phyloP scores from a whole-genome alignment of 2,797 vertebrate genomes.

The Trachurus trachurus region DNA sequence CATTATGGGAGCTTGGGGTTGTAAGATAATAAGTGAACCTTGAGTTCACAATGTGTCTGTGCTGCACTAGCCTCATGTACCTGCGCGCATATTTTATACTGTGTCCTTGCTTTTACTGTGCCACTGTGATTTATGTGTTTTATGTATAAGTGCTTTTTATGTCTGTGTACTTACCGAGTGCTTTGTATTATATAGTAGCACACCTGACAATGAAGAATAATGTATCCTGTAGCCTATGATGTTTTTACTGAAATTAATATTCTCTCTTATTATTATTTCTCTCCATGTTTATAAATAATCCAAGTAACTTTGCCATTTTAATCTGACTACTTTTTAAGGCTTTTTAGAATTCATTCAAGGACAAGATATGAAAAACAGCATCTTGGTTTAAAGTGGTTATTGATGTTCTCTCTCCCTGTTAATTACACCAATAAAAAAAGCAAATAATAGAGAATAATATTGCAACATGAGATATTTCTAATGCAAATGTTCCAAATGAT shows the following conservation, averaged over 20 bases:
- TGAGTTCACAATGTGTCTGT: not conserved
- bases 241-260: not conserved
- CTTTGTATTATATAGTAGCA: not conserved
- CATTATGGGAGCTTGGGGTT: not conserved
- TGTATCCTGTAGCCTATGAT: not conserved
- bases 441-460: not conserved
- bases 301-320: not conserved
- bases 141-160: not conserved
- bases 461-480: not conserved
- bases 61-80: not conserved
- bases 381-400: not conserved
- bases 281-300: not conserved
- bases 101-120: conserved; percentile 3
- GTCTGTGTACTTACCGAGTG: not conserved
- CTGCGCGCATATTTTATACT: not conserved
- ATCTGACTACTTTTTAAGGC: not conserved
- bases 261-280: not conserved
- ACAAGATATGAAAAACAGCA: not conserved
- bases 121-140: not conserved
- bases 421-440: not conserved
- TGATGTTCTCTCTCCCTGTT: not conserved
- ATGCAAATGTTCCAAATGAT: not conserved
- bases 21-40: not conserved
- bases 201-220: not conserved
- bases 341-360: not conserved